A percentile compares a stretch with the other conserved stretches of the same genome.
phyloP scores from a whole-genome alignment of 1,140 invertebrate species.

The Drosophila sproati region DNA sequence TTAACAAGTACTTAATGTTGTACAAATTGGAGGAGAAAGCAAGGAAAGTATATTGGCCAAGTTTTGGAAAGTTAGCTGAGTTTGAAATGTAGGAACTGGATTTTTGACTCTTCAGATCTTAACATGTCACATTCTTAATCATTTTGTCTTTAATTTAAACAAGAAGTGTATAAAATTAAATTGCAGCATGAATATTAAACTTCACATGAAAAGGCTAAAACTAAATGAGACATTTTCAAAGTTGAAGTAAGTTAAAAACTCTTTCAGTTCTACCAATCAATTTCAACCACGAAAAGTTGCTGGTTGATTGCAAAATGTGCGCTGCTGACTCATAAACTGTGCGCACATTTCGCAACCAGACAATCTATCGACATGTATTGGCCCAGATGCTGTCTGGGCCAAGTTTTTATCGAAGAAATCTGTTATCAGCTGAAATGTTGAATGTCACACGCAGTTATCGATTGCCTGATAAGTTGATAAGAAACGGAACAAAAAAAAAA shows the following conservation, averaged over 20 bases:
- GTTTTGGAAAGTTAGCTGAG: too few species aligned
- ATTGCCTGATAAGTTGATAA: conserved; percentile 51
- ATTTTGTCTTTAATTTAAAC: too few species aligned
- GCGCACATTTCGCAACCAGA: conserved; percentile 25
- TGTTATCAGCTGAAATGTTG: conserved; percentile 34
- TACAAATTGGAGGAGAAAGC: background rate
- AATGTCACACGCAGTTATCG: conserved; percentile 70
- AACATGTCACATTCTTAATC: too few species aligned
- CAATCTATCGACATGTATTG: conserved; percentile 26
- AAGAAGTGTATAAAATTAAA: too few species aligned
- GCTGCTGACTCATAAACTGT: conserved; percentile 19
- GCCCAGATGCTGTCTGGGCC: conserved; percentile 25
- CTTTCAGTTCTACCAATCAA: background rate
- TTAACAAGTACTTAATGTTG: background rate
- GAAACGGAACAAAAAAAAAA: conserved; percentile 16
- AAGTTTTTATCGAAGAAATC: conserved; percentile 35
- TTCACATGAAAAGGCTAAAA: too few species aligned
- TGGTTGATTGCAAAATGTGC: too few species aligned
- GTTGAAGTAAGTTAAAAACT: too few species aligned
- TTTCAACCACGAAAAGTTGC: background rate
- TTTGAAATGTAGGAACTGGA: too few species aligned
- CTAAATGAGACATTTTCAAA: too few species aligned
- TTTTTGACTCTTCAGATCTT: too few species aligned
- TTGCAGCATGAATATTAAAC: too few species aligned
- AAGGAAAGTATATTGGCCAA: background rate